These are phyloP conservation scores for Acestrorhynchus altus DNA, from an alignment of 2,797 vertebrate species.

Conservation along the genomic window DNA sequence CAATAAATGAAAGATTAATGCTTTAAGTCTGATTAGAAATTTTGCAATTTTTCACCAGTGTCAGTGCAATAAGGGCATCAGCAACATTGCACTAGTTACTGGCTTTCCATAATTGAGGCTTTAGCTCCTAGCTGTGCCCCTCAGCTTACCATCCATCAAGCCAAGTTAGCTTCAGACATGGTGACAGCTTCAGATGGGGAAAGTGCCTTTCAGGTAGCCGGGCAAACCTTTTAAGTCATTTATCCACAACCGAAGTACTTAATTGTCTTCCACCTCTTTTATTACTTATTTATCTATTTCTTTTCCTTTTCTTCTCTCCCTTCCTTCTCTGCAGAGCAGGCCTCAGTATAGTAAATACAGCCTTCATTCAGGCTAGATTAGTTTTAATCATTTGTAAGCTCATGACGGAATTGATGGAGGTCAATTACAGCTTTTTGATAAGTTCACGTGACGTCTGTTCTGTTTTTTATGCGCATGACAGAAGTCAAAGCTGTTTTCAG, in stretches of 20 bases:
- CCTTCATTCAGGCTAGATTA: conserved; percentile 52
- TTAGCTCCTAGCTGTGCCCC: conserved; percentile 97
- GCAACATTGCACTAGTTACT: conserved; percentile 97
- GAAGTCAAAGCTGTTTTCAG: not conserved
- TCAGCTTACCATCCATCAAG: conserved; percentile 99
- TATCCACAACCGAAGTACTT: conserved; percentile 82
- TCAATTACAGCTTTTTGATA: conserved; percentile 34
- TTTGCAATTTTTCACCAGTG: conserved; percentile 97
- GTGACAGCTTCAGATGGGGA: conserved; percentile 92
- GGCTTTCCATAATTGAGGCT: conserved; percentile 99
- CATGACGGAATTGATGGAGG: conserved; percentile 6
- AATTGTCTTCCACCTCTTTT: conserved; percentile 81
- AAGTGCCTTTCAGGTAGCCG: conserved; percentile 91
- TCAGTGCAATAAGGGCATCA: conserved; percentile 96
- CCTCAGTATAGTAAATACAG: conserved; percentile 49
- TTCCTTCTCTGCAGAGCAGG: not conserved
- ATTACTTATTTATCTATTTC: conserved; percentile 56
- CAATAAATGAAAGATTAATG: conserved; percentile 98
- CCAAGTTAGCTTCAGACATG: conserved; percentile 87
- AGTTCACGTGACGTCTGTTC: conserved; percentile 18
- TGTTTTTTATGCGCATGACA: not conserved
- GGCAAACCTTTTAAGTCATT: conserved; percentile 87
- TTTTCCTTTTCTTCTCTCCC: not conserved
- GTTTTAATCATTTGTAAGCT: conserved; percentile 36
- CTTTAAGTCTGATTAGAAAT: conserved; percentile 96